Evolutionary conservation across 2,888 invertebrate genomes (phyloP), one percentile per base, ranked within the genome.

Genomic region (Polymixis flavicincta): DNA sequence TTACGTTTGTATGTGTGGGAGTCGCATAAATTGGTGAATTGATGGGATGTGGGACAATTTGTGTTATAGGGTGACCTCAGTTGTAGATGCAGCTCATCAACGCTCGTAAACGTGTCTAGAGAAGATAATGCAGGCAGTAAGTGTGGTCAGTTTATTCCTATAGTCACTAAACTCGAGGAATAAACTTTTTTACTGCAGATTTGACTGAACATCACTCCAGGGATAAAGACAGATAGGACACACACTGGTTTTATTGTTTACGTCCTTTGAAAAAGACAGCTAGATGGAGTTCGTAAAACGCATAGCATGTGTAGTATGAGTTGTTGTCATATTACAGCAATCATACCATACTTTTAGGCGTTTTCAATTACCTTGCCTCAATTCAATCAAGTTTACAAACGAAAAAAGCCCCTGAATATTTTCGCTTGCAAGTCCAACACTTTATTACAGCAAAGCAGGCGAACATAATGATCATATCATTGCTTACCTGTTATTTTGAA

Each of bases 401-500:
- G 2, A 7, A 69, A 66, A 52, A 57, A 14, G 28, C 2, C 17
- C 0, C 25, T 1, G 3, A n/a, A 14, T 17, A 25, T 9, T 69
- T 55, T 61, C 42, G 13, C 28, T 14, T 25, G n/a, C 50, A 59
- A 63, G 1, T 48, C 28, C 32, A 2, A 14, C 6, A 68, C 13
- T 83, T 82, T 83, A 80, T 60, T 64, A 61, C 60, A 14, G 37
- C 13, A 42, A 25, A 64, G 19, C 74, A 84, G 70, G 83, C 69
- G 66, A 78, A 66, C 65, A 60, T 83, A 78, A 78, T 57, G 75
- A 83, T 83, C 48, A 71, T 83, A 80, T 63, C 65, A 83, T 80
- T 76, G 81, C 75, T 69, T 45, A 71, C 70, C 84, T 76, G 65
- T 71, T 84, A 84, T 80, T 84, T 65, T 66, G 52, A 84, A 82